These are phyloP conservation scores for Megaustenia siamemsis DNA, from an alignment of 2,888 invertebrate species.

Conservation along the genomic window DNA sequence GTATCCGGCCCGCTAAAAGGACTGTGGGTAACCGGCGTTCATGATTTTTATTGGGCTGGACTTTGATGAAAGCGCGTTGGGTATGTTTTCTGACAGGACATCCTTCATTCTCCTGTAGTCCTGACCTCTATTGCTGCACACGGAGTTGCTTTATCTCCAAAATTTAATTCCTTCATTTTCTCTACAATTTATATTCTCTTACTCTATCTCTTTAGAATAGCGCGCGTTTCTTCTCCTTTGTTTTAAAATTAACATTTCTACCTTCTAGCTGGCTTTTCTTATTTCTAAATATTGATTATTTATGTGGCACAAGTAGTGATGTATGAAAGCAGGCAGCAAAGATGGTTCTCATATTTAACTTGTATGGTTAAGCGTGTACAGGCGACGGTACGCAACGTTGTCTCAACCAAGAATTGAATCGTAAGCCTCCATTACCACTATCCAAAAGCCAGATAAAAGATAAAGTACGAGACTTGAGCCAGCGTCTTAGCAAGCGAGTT, in stretches of 20 bases:
- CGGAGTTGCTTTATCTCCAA: constrained; percentile 21
- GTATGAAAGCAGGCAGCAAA: too few species aligned
- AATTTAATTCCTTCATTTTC: background rate
- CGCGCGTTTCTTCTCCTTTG: background rate
- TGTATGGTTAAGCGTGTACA: too few species aligned
- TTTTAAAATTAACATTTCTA: background rate
- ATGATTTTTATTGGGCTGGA: constrained; percentile 44
- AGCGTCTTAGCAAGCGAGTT: too few species aligned
- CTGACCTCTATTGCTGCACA: constrained; percentile 30
- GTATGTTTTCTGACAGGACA: constrained; percentile 39
- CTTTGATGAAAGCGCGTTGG: constrained; percentile 41
- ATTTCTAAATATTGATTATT: background rate
- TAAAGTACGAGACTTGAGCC: too few species aligned
- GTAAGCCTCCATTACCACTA: too few species aligned
- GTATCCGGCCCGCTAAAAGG: background rate
- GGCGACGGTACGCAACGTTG: too few species aligned
- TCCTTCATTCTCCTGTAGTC: constrained; percentile 36
- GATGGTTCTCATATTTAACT: too few species aligned
- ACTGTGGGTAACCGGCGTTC: constrained; percentile 19
- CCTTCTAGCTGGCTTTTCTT: background rate
- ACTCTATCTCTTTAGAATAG: background rate
- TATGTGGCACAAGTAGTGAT: too few species aligned
- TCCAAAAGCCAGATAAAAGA: too few species aligned
- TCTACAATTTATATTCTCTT: background rate
- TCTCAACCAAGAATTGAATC: too few species aligned